phyloP scores from a whole-genome alignment of 2,888 invertebrate genomes.

The Tolmerus cingulatus region DNA sequence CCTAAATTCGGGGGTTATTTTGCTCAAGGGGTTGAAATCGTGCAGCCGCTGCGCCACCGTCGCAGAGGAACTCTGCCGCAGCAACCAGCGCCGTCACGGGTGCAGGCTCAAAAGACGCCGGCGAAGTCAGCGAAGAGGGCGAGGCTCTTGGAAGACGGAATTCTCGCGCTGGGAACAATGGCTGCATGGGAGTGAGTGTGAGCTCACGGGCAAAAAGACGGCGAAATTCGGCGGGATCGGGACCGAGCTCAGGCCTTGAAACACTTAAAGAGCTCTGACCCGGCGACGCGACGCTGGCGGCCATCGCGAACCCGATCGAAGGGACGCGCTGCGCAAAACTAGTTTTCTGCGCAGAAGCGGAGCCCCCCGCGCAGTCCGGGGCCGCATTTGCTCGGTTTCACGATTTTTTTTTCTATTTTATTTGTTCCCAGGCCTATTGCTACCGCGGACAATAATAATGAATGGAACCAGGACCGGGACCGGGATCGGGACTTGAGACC shows the following conservation, averaged over 20 bases:
- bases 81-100: background rate
- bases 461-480: background rate
- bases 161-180: constrained; percentile 4
- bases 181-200: constrained; percentile 15
- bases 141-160: background rate
- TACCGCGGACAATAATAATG: background rate
- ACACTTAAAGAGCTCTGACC: constrained; percentile 34
- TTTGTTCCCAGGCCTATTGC: background rate
- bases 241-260: constrained; percentile 8
- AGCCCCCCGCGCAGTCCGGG: background rate
- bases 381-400: background rate
- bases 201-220: background rate
- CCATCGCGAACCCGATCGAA: background rate
- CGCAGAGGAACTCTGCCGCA: background rate
- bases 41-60: background rate
- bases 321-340: constrained; percentile 20
- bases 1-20: background rate
- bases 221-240: background rate
- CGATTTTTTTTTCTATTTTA: background rate
- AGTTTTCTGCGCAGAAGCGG: constrained; percentile 10
- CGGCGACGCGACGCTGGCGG: background rate
- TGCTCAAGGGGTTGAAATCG: background rate
- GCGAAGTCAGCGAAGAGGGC: background rate
- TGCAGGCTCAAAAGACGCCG: background rate
- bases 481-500: background rate